Base-by-base conservation (phyloP, 2,888 invertebrate genomes). In the Caenorhabditis wallacei region DNA sequence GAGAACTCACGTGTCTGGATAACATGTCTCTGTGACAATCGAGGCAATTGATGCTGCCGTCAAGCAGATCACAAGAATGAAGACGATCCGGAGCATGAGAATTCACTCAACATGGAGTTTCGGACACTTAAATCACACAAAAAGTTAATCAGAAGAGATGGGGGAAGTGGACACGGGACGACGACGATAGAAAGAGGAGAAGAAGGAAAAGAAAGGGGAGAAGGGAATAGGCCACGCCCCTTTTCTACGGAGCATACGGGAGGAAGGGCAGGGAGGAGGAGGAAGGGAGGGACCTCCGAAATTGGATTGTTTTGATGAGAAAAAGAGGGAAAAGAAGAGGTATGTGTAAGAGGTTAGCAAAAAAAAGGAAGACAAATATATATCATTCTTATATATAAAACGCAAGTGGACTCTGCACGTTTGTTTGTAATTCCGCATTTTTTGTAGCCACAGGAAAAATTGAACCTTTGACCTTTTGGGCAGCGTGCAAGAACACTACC, bases 1-100 rank as follows among this genome's bases (percentile, higher is more conserved):
- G 43, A 22, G 10, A 22, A 81, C 82, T 82, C 53, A 82, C 82
- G 82, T 82, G 74, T 82, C 82, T 24, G 82, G 79, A 46, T 74
- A 82, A 53, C 82, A 82, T 56, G 74, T 79, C 22, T 82, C 82
- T 51, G 78, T 74, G 22, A 79, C 82, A 64, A 68, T 30, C 22
- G 69, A 56, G 10, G 69, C 70, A 22, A 57, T n/a, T 5, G 56
- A 53, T 13, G 61, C 46, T 48, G 46, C 46, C 18, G 18, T 48
- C 3, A 48, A 8, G 43, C 48, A 20, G 35, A 75, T 26, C 37
- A 70, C 48, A 13, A 84, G 61, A 40, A 84, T 61, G 18, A 76
- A 20, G 59, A 30, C 20, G 48, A 20, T 68, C 7, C 64, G 61
- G 26, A 53, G 71, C 68, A 80, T 80, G 22, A n/a, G n/a, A n/a